phyloP scores from a whole-genome alignment of 2,888 invertebrate species.

The Gasteruption jaculator region DNA sequence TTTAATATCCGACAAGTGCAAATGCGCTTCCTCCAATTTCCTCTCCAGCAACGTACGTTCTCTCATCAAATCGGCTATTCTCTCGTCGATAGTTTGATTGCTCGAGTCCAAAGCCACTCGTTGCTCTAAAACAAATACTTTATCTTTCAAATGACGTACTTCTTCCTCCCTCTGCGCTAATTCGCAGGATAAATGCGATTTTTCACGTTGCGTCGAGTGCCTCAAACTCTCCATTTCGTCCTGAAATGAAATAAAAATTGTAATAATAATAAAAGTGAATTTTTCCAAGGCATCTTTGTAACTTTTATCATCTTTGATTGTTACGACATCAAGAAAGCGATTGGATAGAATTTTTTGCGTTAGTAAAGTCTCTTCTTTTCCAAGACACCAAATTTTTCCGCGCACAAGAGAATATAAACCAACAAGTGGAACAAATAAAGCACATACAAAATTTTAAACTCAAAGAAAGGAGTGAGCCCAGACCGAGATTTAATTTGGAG shows the following conservation, averaged over 20 bases:
- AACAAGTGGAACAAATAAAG: too few species aligned
- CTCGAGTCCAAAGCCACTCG: constrained; percentile 48
- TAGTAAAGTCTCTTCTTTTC: too few species aligned
- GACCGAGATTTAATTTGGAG: too few species aligned
- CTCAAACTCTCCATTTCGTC: constrained; percentile 75
- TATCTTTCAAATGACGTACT: constrained; percentile 65
- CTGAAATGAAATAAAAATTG: constrained; percentile 58
- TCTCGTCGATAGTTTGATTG: constrained; percentile 54
- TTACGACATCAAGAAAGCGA: too few species aligned
- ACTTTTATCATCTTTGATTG: too few species aligned
- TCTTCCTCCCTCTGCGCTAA: constrained; percentile 73
- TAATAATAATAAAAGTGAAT: too few species aligned
- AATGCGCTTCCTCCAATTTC: constrained; percentile 77
- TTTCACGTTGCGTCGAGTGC: constrained; percentile 70
- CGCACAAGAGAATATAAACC: too few species aligned
- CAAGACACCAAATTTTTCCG: too few species aligned
- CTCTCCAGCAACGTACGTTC: constrained; percentile 68
- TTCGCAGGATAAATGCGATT: constrained; percentile 64
- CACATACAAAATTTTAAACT: too few species aligned
- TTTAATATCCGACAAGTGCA: constrained; percentile 85
- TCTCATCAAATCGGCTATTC: constrained; percentile 57
- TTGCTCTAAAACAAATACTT: constrained; percentile 56
- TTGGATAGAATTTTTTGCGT: too few species aligned
- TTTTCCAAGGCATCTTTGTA: too few species aligned
- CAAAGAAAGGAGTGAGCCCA: too few species aligned